phyloP scores from a whole-genome alignment of 2,113 vertebrate genomes.

The Sphyrna mokarran region DNA sequence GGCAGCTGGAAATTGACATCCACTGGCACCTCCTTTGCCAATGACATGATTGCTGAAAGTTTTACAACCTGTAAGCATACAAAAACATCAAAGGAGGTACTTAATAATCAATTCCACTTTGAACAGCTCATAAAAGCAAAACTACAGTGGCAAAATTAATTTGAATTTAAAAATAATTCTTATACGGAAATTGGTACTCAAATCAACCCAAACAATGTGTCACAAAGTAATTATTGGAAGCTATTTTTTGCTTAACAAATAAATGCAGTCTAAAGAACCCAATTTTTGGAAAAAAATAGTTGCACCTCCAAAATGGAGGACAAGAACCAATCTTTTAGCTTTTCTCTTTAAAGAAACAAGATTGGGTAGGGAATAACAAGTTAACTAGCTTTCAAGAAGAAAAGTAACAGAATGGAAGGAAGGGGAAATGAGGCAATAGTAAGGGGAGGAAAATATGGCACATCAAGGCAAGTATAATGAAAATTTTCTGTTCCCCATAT shows the following conservation, averaged over 20 bases:
- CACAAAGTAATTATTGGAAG: neutral
- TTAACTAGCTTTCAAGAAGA: neutral
- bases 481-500: neutral
- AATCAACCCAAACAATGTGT: neutral
- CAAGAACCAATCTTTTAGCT: neutral
- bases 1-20: slow-evolving; percentile 97
- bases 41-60: slow-evolving; percentile 87
- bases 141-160: neutral
- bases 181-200: neutral
- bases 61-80: slow-evolving; percentile 78
- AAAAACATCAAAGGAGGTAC: slow-evolving; percentile 26
- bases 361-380: neutral
- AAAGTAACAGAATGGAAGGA: neutral
- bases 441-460: neutral
- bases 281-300: neutral
- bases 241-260: neutral
- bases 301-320: neutral
- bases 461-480: neutral
- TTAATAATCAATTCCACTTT: neutral
- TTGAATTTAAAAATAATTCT: neutral
- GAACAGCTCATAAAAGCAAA: neutral
- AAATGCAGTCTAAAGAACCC: neutral
- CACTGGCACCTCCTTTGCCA: slow-evolving; percentile 92
- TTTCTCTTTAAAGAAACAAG: neutral
- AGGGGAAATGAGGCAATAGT: neutral